These are phyloP conservation scores for Helobdella robusta DNA, from an alignment of 2,888 invertebrate species.

Conservation along the genomic window DNA sequence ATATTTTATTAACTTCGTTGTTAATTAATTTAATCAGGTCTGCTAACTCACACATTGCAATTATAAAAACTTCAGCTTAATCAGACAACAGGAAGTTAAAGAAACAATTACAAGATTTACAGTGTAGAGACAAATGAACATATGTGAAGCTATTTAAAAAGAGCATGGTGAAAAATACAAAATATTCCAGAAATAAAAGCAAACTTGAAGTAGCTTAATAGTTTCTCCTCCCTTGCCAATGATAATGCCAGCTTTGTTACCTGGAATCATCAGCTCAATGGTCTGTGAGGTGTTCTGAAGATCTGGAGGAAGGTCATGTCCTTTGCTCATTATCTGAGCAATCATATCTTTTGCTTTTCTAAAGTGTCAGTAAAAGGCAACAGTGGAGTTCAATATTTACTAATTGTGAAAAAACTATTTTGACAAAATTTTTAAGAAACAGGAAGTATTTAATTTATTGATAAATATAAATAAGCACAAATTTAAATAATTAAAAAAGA, in stretches of 20 bases:
- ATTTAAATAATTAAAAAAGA: too few relatives aligned
- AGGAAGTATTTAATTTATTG: not conserved
- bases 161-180: not conserved
- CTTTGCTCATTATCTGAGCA: conserved; percentile 56
- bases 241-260: conserved; percentile 90
- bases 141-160: too few relatives aligned
- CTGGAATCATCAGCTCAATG: conserved; percentile 87
- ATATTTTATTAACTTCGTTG: too few relatives aligned
- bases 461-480: not conserved
- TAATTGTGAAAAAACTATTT: not conserved
- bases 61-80: too few relatives aligned
- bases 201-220: conserved; percentile 68
- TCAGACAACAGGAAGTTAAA: too few relatives aligned
- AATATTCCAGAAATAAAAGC: not conserved
- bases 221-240: conserved; percentile 99
- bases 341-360: conserved; percentile 71
- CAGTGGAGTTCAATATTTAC: not conserved
- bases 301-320: conserved; percentile 32
- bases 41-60: too few relatives aligned
- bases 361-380: conserved; percentile 39
- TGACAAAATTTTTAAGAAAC: not conserved
- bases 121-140: too few relatives aligned
- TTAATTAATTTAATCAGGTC: too few relatives aligned
- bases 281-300: conserved; percentile 32
- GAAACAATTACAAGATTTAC: too few relatives aligned